Evolutionary conservation across 1,140 invertebrate species (phyloP), one percentile per base, ranked within the genome.

Genomic region (Aphis gossypii): DNA sequence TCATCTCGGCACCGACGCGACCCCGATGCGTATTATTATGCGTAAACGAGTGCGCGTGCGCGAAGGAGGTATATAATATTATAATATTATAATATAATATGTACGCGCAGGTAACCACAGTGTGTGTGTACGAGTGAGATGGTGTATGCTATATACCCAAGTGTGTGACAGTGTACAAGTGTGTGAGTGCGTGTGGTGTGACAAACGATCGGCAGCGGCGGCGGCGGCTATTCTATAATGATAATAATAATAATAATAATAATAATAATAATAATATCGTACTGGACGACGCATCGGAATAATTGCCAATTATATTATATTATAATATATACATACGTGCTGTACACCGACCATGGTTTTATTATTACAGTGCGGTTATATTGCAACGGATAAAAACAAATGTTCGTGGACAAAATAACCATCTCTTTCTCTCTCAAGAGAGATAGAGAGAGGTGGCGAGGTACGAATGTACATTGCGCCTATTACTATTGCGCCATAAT

Each of bases 1-100:
- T 89, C 87, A 89, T 89, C 87, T 89, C 51, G 48, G 3, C 48
- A 38, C 87, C 87, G 87, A 89, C 86, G 41, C 86, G 83, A 84
- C 20, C 41, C 86, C 86, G 86, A 87, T 48, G 44, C 35, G n/a
- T 18, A 76, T 76, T 68, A 88, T 54, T 86, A 44, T 18, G 44
- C 84, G 83, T n/a, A 35, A 35, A 25, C 83, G 23, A 86, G 83
- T 41, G 83, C 83, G 83, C 83, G 41, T 25, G 76, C 35, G 60
- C 60, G 30, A n/a, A 76, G 11, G 60, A 44, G 38, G 83, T 83
- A 84, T 4, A 76, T n/a, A 68, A 84, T 41, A 84, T 84, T 84
- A 76, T 44, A 83, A 38, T 23, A 9, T 83, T 82, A 82, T 38
- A 14, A 25, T 9, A 84, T 84, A 82, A 23, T 25, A 25, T 23